These are phyloP conservation scores for Anoplopoma fimbria DNA, from an alignment of 2,113 vertebrate species.

Conservation along the genomic window DNA sequence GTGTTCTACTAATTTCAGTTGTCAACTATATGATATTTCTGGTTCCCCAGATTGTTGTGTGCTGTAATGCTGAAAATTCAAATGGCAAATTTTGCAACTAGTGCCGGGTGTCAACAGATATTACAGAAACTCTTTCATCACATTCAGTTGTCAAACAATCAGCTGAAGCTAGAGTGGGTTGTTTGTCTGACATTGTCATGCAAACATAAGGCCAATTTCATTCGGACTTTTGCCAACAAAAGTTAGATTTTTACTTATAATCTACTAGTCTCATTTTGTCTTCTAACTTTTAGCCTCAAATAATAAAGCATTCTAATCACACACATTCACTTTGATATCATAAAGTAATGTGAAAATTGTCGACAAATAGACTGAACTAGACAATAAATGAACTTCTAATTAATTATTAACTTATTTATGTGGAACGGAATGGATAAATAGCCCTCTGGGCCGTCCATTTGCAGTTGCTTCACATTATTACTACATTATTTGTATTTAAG, in stretches of 20 bases:
- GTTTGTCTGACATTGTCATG: background rate
- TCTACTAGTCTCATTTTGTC: background rate
- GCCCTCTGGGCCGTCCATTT: background rate
- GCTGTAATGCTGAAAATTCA: background rate
- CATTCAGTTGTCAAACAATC: background rate
- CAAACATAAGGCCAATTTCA: background rate
- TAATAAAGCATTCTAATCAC: background rate
- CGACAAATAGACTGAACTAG: background rate
- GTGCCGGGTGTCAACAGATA: background rate
- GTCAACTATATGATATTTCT: background rate
- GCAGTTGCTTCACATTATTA: background rate
- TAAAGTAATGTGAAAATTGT: background rate
- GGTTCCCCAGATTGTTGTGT: background rate
- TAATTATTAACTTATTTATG: background rate
- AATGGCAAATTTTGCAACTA: background rate
- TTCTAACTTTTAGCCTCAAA: background rate
- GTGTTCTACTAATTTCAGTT: background rate
- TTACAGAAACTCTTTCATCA: too few species aligned
- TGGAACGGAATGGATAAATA: background rate
- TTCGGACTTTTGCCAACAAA: background rate
- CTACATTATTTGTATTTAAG: background rate
- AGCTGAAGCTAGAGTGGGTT: background rate
- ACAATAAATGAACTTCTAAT: background rate
- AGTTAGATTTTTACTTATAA: background rate
- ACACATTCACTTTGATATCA: background rate